phyloP scores from a whole-genome alignment of 2,113 vertebrate species.

The Aepyceros melampus region DNA sequence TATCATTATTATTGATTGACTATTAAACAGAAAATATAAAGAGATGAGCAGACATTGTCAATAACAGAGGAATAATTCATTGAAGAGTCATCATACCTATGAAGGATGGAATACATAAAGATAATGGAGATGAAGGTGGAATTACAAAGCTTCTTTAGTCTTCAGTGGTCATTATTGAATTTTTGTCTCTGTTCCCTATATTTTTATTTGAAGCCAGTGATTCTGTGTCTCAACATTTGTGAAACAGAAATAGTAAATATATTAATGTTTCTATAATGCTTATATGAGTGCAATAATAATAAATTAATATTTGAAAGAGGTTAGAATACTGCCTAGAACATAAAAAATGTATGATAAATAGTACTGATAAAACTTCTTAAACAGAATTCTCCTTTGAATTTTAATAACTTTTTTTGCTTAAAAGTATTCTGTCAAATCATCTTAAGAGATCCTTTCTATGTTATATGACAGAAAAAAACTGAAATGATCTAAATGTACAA shows the following conservation, averaged over 20 bases:
- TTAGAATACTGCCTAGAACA: not conserved
- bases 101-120: not conserved
- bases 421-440: not conserved
- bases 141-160: not conserved
- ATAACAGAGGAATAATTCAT: not conserved
- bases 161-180: not conserved
- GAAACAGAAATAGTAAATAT: not conserved
- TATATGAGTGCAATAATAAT: slow-evolving; percentile 23
- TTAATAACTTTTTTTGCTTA: not conserved
- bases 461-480: slow-evolving; percentile 62
- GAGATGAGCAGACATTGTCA: not conserved
- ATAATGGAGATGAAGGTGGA: not conserved
- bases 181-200: not conserved
- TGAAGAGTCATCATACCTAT: not conserved
- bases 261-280: not conserved
- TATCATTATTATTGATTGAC: not conserved
- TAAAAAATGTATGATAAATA: not conserved
- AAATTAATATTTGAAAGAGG: not conserved
- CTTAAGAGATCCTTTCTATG: not conserved
- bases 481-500: not conserved
- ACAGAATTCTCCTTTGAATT: not conserved
- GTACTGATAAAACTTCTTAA: not conserved
- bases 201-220: not conserved
- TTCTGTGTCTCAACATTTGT: not conserved
- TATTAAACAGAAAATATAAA: not conserved